phyloP scores from a whole-genome alignment of 2,888 invertebrate species.

The Papilio elwesi region DNA sequence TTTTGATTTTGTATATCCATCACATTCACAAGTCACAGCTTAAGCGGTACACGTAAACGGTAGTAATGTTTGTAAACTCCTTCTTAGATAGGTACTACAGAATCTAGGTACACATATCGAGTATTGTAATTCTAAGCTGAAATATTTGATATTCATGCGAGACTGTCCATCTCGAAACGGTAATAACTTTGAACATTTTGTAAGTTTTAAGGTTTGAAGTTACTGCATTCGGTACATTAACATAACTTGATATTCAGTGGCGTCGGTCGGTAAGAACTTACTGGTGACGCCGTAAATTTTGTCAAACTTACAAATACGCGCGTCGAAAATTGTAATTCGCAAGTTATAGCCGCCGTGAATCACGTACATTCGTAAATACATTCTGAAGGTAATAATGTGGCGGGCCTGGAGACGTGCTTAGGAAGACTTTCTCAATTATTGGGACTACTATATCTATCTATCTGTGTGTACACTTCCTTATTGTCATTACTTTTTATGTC shows the following conservation, averaged over 20 bases:
- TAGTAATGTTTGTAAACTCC: not conserved
- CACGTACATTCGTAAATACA: slow-evolving; percentile 45
- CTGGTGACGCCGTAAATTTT: slow-evolving; percentile 78
- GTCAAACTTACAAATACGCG: slow-evolving; percentile 75
- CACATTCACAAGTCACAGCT: too few species aligned
- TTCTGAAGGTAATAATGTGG: slow-evolving; percentile 32
- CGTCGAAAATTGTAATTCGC: slow-evolving; percentile 72
- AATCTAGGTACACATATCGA: slow-evolving; percentile 14
- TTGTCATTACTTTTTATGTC: not conserved
- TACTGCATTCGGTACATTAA: slow-evolving; percentile 70
- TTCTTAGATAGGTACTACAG: not conserved
- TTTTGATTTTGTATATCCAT: too few species aligned
- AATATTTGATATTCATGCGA: slow-evolving; percentile 48
- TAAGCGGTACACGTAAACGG: too few species aligned
- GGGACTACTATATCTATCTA: not conserved
- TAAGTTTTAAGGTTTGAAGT: slow-evolving; percentile 75
- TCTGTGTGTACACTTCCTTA: not conserved
- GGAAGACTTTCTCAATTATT: slow-evolving; percentile 9
- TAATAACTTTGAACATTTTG: slow-evolving; percentile 71
- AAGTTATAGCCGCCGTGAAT: slow-evolving; percentile 73
- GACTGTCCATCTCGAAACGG: slow-evolving; percentile 61
- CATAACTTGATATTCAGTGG: slow-evolving; percentile 82
- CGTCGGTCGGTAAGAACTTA: slow-evolving; percentile 71
- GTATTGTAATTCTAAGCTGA: slow-evolving; percentile 25
- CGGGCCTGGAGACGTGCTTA: slow-evolving; percentile 13